Conservation (phyloP, 2,113 vertebrate species). For the Bungarus multicinctus region DNA sequence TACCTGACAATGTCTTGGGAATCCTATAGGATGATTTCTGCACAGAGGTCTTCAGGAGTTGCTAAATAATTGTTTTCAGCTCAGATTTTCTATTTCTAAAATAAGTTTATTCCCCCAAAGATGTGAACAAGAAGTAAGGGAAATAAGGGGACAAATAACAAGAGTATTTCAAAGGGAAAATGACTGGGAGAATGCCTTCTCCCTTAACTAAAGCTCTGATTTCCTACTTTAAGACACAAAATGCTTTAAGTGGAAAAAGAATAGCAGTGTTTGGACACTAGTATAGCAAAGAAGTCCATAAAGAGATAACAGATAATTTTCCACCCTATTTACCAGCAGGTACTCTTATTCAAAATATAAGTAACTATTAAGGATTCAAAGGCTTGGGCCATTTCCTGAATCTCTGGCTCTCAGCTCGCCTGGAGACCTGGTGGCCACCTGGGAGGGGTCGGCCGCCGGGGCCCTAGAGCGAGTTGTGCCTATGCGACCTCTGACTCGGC, state of each 20-base stretch:
- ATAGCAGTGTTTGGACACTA: conserved; percentile 57
- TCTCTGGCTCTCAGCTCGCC: too few relatives aligned
- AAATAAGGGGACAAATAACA: background rate
- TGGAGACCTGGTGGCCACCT: too few relatives aligned
- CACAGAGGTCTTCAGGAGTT: background rate
- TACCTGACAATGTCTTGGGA: background rate
- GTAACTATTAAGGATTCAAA: conserved; percentile 47
- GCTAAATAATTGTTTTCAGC: background rate
- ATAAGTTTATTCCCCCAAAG: background rate
- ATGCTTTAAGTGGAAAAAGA: conserved; percentile 59
- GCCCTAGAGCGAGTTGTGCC: too few relatives aligned
- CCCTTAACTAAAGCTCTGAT: background rate
- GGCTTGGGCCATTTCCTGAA: too few relatives aligned
- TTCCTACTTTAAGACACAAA: conserved; percentile 12
- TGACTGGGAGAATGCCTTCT: fast-evolving
- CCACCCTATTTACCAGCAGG: conserved; percentile 30
- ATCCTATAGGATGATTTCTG: background rate
- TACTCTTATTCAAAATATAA: conserved; percentile 43
- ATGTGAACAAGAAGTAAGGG: background rate
- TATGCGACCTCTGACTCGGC: too few relatives aligned
- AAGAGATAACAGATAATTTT: conserved; percentile 27
- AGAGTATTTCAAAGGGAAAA: background rate
- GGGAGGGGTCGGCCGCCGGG: too few relatives aligned
- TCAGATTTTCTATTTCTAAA: background rate
- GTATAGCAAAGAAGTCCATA: conserved; percentile 68